Evolutionary conservation across 2,113 vertebrate species (phyloP).

Genomic region (Asarcornis scutulata): DNA sequence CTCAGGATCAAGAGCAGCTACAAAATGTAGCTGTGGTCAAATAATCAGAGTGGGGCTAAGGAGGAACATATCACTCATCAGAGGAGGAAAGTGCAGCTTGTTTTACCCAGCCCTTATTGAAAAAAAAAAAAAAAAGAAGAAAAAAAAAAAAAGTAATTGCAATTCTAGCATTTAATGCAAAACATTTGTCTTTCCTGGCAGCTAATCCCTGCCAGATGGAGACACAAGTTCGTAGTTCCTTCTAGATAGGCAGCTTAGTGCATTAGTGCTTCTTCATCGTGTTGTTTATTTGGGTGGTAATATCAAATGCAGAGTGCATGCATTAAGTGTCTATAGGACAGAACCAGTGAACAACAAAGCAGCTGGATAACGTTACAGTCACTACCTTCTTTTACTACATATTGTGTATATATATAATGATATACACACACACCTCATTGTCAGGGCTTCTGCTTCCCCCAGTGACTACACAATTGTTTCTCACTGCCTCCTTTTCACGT

Average conservation of each 20-base stretch:
- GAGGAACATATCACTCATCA: background rate
- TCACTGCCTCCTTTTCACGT: background rate
- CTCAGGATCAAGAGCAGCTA: background rate
- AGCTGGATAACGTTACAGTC: background rate
- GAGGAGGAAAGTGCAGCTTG: background rate
- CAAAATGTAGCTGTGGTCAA: background rate
- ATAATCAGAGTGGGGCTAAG: background rate
- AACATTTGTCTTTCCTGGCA: background rate
- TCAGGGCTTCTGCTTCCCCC: background rate
- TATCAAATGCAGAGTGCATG: constrained; percentile 7
- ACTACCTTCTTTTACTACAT: background rate
- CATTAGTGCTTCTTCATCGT: background rate
- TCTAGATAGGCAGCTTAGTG: constrained; percentile 30
- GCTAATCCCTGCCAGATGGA: constrained; percentile 51
- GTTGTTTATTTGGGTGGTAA: background rate
- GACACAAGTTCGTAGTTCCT: constrained; percentile 32
- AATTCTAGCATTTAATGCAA: constrained; percentile 7
- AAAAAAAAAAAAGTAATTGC: constrained; percentile 19
- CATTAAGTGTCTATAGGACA: background rate
- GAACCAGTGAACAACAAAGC: constrained; percentile 31
- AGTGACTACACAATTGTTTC: background rate
- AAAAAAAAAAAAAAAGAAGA: background rate
- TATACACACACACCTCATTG: background rate
- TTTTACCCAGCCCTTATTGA: background rate
- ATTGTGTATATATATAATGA: background rate